phyloP scores from a whole-genome alignment of 2,113 vertebrate genomes.

The Podocnemis expansa region DNA sequence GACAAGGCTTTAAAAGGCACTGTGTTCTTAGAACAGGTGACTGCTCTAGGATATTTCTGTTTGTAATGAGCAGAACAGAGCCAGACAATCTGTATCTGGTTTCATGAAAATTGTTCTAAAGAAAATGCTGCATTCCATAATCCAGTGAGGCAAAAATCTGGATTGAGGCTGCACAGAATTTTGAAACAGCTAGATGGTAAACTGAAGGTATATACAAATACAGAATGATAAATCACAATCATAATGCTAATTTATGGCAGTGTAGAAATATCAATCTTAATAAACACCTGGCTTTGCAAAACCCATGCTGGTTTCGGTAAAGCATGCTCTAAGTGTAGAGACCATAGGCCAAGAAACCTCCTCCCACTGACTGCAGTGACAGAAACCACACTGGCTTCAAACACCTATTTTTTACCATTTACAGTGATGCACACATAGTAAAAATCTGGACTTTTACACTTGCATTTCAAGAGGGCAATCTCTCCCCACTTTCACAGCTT shows the following conservation, averaged over 20 bases:
- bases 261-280: fast-evolving
- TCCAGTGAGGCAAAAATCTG: slow-evolving; percentile 30
- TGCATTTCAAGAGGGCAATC: fast-evolving
- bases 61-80: slow-evolving; percentile 49
- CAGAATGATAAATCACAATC: neutral
- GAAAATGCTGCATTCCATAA: slow-evolving; percentile 31
- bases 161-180: neutral
- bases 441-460: neutral
- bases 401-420: fast-evolving
- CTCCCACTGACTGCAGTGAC: neutral
- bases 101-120: slow-evolving; percentile 28
- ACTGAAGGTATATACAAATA: fast-evolving
- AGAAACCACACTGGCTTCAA: neutral
- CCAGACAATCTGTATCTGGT: slow-evolving; percentile 29
- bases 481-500: neutral
- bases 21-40: slow-evolving; percentile 69
- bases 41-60: slow-evolving; percentile 17
- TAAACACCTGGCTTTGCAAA: neutral
- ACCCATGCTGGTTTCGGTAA: neutral
- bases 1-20: slow-evolving; percentile 67
- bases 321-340: neutral
- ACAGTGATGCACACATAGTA: fast-evolving
- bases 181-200: neutral
- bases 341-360: fast-evolving
- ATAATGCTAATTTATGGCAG: fast-evolving